A percentile compares a stretch with the other conserved stretches of the same genome.
Conservation (phyloP, 2,797 vertebrate genomes). For the Etheostoma nigrum region DNA sequence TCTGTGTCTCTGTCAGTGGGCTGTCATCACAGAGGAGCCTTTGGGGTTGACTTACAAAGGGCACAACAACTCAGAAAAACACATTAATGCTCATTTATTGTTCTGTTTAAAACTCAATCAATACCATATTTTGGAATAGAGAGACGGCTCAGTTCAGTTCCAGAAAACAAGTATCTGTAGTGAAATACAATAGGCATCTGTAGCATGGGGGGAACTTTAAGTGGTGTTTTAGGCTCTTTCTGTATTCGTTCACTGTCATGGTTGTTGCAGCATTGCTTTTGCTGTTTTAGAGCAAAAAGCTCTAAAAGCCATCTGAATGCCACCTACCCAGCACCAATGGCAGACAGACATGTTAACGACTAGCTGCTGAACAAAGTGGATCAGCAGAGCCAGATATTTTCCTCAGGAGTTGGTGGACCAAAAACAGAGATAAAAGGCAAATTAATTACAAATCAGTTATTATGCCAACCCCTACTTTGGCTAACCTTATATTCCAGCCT, state of each 20-base stretch:
- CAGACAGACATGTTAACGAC: background rate
- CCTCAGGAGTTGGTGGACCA: background rate
- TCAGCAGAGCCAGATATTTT: background rate
- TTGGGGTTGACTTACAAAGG: conserved; percentile 72
- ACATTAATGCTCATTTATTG: conserved; percentile 50
- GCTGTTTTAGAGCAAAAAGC: background rate
- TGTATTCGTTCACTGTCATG: background rate
- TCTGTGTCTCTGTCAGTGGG: conserved; percentile 76
- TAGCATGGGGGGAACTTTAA: background rate
- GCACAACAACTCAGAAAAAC: conserved; percentile 71
- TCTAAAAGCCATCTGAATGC: background rate
- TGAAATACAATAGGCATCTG: background rate
- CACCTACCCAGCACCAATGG: background rate
- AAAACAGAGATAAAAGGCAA: background rate
- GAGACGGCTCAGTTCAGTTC: conserved; percentile 16
- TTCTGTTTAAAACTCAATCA: conserved; percentile 42
- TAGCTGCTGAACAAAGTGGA: background rate
- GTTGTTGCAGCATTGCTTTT: background rate
- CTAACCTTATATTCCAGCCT: conserved; percentile 21
- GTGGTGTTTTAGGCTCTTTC: background rate
- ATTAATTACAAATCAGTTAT: background rate
- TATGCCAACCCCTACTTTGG: background rate
- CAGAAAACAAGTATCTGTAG: conserved; percentile 9
- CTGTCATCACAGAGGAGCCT: conserved; percentile 74
- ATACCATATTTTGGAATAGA: conserved; percentile 26